Conservation (phyloP, 2,888 invertebrate genomes). For the Tricholauxania praeusta region DNA sequence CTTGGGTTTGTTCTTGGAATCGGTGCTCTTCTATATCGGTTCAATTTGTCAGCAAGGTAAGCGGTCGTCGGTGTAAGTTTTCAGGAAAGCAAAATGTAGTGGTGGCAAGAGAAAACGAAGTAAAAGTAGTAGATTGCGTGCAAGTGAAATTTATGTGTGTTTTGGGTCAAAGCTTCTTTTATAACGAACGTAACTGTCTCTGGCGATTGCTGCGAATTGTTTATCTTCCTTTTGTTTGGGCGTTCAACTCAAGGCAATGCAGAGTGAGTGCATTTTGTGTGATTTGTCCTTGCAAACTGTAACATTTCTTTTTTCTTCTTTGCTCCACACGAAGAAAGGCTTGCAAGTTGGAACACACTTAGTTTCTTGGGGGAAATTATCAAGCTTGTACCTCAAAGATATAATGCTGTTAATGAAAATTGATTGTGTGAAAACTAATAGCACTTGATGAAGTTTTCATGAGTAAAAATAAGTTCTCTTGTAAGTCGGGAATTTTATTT, state of each 20-base stretch:
- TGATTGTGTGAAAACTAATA: too few relatives aligned
- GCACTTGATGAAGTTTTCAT: too few relatives aligned
- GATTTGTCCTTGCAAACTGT: too few relatives aligned
- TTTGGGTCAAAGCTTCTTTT: slow-evolving; percentile 11
- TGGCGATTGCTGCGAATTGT: slow-evolving; percentile 8
- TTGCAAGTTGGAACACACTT: too few relatives aligned
- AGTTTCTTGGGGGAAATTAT: too few relatives aligned
- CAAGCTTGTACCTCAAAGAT: too few relatives aligned
- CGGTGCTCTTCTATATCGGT: slow-evolving; percentile 66
- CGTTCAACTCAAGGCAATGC: background rate
- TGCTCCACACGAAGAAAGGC: too few relatives aligned
- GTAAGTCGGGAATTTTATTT: too few relatives aligned
- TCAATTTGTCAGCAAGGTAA: slow-evolving; percentile 69
- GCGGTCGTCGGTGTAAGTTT: background rate
- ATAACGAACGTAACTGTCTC: background rate
- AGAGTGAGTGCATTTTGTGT: too few relatives aligned
- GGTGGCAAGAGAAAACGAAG: background rate
- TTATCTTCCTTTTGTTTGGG: slow-evolving; percentile 1
- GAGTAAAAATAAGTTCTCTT: too few relatives aligned
- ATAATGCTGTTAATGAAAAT: too few relatives aligned
- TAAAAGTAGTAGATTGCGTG: slow-evolving; percentile 26
- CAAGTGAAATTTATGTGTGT: slow-evolving; percentile 24
- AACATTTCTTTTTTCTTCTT: too few relatives aligned
- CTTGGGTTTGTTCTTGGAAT: slow-evolving; percentile 58
- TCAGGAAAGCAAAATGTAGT: background rate